Base-by-base conservation (phyloP, 2,797 vertebrate species). In the Ctenopoma multispine region DNA sequence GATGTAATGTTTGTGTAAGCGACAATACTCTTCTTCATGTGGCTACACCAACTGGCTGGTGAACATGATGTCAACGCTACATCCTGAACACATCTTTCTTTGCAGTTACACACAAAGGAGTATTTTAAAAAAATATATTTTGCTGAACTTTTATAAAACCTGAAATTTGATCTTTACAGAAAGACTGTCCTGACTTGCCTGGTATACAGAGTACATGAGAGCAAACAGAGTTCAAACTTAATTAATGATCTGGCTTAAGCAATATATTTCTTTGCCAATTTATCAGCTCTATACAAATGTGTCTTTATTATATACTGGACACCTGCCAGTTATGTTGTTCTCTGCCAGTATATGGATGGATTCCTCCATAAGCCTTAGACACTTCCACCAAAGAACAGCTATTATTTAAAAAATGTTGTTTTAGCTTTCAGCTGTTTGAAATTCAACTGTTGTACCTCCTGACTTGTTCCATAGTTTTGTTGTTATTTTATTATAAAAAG, bases 1-100 rank as follows among this genome's bases (percentile, higher is more conserved):
- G 84, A 86, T 87, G 87, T 83, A 87, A 89, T 75, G 68, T 80
- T 76, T 78, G 86, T 79, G 84, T 80, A 86, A 84, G 77, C 34
- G 23, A 29, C 55, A 78, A 43, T 54, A 47, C 46, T 77, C 71
- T 71, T 59, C 40, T 77, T 69, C 69, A 59, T 40, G 74, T 62
- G 70, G 75, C 59, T 48, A 36, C 81, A 77, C 38, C 27, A 49
- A 68, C 67, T 64, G 58, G 60, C 72, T 84, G 36, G 36, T n/a
- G 71, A 75, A 63, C 70, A 64, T 80, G 48, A 20, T 13, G 61
- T 58, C 49, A 59, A 44, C 9, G 34, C 68, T 41, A 15, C 14
- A 27, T 74, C 60, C 70, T 12, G 4, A 62, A 53, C 63, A 68
- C 62, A 75, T 70, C 60, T 59, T 36, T 8, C 24, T 50, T 54